These are phyloP conservation scores for Melanerpes aurifrons DNA, from an alignment of 2,113 vertebrate species.

Conservation along the genomic window DNA sequence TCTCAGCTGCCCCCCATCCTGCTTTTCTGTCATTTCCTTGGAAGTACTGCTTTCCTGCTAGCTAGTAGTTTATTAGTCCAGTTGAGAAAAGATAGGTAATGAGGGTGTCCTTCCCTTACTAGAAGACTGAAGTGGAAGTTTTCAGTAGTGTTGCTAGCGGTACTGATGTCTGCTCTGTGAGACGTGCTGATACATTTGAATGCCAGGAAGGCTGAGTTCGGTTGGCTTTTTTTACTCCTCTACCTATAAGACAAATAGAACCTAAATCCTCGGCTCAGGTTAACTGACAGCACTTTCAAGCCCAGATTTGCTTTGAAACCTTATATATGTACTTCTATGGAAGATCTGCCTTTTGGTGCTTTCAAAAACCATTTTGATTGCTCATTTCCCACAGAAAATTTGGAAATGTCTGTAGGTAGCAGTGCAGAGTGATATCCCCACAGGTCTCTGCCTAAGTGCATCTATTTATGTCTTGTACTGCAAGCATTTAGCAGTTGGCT, in stretches of 20 bases:
- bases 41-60: not conserved
- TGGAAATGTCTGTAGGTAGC: not conserved
- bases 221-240: not conserved
- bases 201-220: not conserved
- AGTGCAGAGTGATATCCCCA: not conserved
- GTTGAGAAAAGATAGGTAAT: not conserved
- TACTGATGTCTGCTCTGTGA: not conserved
- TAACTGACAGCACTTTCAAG: not conserved
- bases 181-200: fast-evolving
- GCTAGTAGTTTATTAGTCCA: not conserved
- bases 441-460: not conserved
- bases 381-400: not conserved
- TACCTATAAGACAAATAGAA: not conserved
- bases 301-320: not conserved
- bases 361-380: not conserved
- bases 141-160: not conserved
- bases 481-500: not conserved
- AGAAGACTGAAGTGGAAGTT: not conserved
- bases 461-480: not conserved
- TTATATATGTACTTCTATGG: not conserved
- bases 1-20: not conserved
- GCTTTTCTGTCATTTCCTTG: not conserved
- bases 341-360: not conserved
- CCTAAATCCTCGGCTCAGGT: not conserved
- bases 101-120: not conserved